Percentiles rank a stretch among this genome's conserved stretches.
Conservation (phyloP, 1,140 invertebrate species). For the Drosophila littoralis region DNA sequence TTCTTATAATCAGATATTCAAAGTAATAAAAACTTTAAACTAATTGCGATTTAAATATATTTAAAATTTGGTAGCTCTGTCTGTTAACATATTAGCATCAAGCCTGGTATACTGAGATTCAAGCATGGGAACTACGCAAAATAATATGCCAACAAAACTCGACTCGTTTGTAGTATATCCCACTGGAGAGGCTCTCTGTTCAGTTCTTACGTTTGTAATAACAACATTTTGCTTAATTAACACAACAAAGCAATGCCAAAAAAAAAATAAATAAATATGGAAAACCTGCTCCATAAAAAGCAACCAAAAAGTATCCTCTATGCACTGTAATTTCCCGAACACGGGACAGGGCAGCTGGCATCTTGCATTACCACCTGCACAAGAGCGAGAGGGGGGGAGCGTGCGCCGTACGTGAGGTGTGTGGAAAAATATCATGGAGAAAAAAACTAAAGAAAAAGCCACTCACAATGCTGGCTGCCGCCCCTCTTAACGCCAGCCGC, state of each 20-base stretch:
- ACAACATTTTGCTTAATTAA: conserved; percentile 76
- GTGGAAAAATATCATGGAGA: conserved; percentile 31
- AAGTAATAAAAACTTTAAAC: no score
- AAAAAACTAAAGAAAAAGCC: conserved; percentile 16
- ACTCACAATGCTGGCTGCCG: conserved; percentile 34
- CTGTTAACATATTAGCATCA: neutral
- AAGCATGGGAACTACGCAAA: neutral
- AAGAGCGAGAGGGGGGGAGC: neutral
- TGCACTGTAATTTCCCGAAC: conserved; percentile 35
- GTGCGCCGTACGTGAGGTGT: conserved; percentile 21
- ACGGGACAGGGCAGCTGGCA: conserved; percentile 29
- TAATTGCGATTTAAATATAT: no score
- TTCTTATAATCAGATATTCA: no score
- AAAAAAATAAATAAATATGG: conserved; percentile 47
- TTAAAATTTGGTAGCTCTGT: neutral
- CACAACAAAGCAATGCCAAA: conserved; percentile 70
- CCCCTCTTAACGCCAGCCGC: conserved; percentile 11
- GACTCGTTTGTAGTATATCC: conserved; percentile 20
- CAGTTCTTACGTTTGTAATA: conserved; percentile 38
- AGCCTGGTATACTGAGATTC: neutral
- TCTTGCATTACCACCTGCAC: conserved; percentile 56
- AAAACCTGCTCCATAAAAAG: conserved; percentile 30
- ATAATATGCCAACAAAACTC: conserved; percentile 3
- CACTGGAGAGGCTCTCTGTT: conserved; percentile 24
- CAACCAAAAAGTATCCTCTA: conserved; percentile 26